These are phyloP conservation scores for Corapipo altera DNA, from an alignment of 2,113 vertebrate genomes.

Conservation along the genomic window DNA sequence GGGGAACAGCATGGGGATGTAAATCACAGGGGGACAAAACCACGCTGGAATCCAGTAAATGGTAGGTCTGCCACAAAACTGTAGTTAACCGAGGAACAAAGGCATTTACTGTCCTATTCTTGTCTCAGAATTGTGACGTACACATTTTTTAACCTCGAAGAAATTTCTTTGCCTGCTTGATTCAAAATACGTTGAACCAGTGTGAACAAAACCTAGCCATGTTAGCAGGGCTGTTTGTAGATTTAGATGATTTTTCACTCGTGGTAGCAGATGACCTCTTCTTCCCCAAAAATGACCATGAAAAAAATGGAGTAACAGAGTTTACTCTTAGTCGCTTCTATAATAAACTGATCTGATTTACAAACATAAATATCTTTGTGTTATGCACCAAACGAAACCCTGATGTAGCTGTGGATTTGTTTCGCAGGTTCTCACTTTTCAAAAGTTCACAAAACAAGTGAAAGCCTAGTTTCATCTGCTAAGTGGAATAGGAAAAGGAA, in stretches of 20 bases:
- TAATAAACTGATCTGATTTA: neutral
- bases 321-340: neutral
- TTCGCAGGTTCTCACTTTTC: neutral
- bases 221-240: neutral
- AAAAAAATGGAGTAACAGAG: neutral
- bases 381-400: neutral
- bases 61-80: neutral
- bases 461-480: neutral
- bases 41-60: neutral
- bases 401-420: neutral
- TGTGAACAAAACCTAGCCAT: neutral
- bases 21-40: neutral
- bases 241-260: neutral
- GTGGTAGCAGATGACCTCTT: neutral
- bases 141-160: fast-evolving
- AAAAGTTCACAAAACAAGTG: neutral
- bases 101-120: fast-evolving
- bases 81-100: neutral
- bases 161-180: neutral
- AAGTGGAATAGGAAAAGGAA: neutral
- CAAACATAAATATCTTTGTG: neutral
- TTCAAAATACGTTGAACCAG: neutral
- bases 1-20: fast-evolving
- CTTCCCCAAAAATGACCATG: neutral
- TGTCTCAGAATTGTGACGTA: neutral